phyloP scores from a whole-genome alignment of 2,888 invertebrate genomes.

The Heliconius charithonia region DNA sequence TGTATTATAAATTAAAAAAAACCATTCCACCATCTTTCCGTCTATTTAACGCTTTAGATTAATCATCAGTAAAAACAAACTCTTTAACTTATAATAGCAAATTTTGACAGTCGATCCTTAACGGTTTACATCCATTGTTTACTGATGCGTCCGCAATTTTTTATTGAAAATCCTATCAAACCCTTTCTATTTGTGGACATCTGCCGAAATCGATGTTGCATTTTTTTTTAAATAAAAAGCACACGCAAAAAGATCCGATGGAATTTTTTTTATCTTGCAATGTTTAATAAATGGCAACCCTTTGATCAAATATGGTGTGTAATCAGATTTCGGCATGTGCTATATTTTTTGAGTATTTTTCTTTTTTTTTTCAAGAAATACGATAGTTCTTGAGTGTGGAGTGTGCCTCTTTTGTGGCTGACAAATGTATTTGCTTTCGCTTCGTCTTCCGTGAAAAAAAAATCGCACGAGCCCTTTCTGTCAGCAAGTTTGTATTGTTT shows the following conservation, averaged over 20 bases:
- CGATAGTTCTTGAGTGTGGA: conserved; percentile 78
- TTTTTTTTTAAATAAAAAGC: conserved; percentile 79
- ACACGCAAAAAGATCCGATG: conserved; percentile 72
- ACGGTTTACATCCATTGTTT: conserved; percentile 74
- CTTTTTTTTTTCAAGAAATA: conserved; percentile 70
- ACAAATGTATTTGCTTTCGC: conserved; percentile 75
- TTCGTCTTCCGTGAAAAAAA: conserved; percentile 76
- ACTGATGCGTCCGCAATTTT: conserved; percentile 72
- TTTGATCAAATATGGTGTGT: conserved; percentile 77
- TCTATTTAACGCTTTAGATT: conserved; percentile 55
- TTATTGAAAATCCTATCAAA: conserved; percentile 72
- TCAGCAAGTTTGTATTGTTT: conserved; percentile 55
- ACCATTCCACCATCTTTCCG: conserved; percentile 52
- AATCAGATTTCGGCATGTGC: conserved; percentile 84
- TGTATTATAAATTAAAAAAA: conserved; percentile 36
- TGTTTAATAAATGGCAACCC: conserved; percentile 78
- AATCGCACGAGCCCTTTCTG: conserved; percentile 75
- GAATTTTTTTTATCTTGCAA: conserved; percentile 71
- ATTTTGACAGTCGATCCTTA: conserved; percentile 75
- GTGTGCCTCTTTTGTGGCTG: conserved; percentile 78
- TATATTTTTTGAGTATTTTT: conserved; percentile 62
- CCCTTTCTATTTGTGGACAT: conserved; percentile 81
- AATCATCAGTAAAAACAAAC: conserved; percentile 59
- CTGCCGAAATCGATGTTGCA: conserved; percentile 82
- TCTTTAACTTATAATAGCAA: conserved; percentile 71